These are phyloP conservation scores for Chloropsis hardwickii DNA, from an alignment of 2,113 vertebrate species.

Conservation along the genomic window DNA sequence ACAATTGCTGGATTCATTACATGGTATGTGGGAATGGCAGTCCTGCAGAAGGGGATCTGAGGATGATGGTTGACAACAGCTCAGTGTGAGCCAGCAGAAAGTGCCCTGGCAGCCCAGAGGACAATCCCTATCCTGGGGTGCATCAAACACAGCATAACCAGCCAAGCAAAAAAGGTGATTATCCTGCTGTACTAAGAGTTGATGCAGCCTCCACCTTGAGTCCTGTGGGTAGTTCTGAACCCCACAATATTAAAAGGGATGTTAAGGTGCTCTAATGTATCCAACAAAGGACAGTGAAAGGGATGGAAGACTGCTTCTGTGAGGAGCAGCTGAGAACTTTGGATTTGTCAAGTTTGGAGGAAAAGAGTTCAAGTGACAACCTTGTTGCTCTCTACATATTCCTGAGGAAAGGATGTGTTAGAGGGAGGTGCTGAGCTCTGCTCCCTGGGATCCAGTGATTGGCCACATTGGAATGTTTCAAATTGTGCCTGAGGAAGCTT, in stretches of 20 bases:
- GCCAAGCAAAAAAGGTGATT: not conserved
- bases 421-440: not conserved
- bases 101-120: not conserved
- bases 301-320: not conserved
- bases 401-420: not conserved
- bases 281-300: not conserved
- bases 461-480: not conserved
- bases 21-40: not conserved
- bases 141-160: not conserved
- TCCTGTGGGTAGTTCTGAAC: not conserved
- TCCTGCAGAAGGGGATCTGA: not conserved
- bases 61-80: not conserved
- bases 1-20: not conserved
- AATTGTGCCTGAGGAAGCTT: not conserved
- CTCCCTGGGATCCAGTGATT: not conserved
- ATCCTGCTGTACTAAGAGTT: accelerated
- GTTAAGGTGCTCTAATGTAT: not conserved
- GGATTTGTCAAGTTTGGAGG: not conserved
- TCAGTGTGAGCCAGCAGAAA: not conserved
- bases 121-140: not conserved
- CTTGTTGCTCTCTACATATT: not conserved
- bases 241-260: not conserved
- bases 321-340: not conserved
- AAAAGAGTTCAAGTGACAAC: not conserved
- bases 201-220: not conserved